Conservation (phyloP, 2,113 vertebrate species). For the Chrysochloris asiatica region DNA sequence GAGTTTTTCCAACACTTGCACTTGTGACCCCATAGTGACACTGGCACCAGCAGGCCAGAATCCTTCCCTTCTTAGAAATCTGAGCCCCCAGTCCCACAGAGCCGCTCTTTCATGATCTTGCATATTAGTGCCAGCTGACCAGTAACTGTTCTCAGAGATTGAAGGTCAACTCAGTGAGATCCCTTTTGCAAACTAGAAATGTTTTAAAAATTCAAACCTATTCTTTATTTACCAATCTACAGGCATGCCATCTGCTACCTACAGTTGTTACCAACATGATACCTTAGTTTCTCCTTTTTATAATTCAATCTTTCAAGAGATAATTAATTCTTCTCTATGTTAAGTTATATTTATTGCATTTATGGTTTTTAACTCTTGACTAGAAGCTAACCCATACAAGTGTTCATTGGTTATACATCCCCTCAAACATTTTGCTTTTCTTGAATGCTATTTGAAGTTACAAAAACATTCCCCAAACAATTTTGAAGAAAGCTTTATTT, state of each 20-base stretch:
- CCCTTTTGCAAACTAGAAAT: background rate
- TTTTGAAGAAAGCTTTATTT: background rate
- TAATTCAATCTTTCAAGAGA: background rate
- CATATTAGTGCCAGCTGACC: background rate
- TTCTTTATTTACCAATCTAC: background rate
- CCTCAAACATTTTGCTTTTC: background rate
- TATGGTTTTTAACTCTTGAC: background rate
- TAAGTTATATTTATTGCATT: background rate
- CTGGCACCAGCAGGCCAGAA: background rate
- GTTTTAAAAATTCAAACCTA: background rate
- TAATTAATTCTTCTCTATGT: background rate
- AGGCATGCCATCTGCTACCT: background rate
- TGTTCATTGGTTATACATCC: background rate
- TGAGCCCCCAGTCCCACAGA: background rate
- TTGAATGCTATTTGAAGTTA: background rate
- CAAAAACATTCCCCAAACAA: background rate
- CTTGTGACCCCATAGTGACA: background rate
- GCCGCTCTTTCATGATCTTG: background rate
- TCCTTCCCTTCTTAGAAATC: background rate
- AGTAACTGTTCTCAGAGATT: rapidly evolving
- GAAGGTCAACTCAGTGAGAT: background rate
- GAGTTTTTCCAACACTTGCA: background rate
- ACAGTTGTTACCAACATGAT: background rate
- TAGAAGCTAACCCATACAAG: background rate
- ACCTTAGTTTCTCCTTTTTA: background rate